These are phyloP conservation scores for Drosophila orena DNA, from an alignment of 1,140 invertebrate species.

Conservation along the genomic window DNA sequence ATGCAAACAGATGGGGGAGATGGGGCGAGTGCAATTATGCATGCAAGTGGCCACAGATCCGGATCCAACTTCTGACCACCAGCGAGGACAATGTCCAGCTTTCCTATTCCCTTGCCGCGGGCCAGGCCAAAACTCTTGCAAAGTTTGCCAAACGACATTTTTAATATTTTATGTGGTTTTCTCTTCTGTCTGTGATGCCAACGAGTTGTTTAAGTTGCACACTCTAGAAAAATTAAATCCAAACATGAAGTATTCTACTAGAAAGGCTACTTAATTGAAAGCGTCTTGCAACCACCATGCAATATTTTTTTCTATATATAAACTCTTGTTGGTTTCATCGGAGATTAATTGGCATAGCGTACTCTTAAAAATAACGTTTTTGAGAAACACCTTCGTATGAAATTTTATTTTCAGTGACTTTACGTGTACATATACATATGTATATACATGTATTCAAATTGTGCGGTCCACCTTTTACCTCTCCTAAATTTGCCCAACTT, in stretches of 20 bases:
- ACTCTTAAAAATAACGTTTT: neutral
- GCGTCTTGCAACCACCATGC: too few relatives aligned
- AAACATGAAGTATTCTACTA: neutral
- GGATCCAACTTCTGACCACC: neutral
- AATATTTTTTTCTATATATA: neutral
- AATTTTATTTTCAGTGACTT: neutral
- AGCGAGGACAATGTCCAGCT: slow-evolving; percentile 7
- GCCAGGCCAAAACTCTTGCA: slow-evolving; percentile 7
- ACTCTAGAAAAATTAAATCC: neutral
- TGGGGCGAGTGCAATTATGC: slow-evolving; percentile 15
- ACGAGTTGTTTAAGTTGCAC: neutral
- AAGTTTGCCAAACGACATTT: slow-evolving; percentile 36
- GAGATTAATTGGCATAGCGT: too few relatives aligned
- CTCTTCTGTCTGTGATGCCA: slow-evolving; percentile 1
- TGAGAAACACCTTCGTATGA: neutral
- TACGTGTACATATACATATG: too few relatives aligned
- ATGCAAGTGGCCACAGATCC: slow-evolving; percentile 14
- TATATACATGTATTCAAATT: slow-evolving; percentile 55
- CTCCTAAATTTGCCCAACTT: slow-evolving; percentile 3
- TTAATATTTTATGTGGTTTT: slow-evolving; percentile 46
- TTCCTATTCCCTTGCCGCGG: neutral
- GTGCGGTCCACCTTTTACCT: slow-evolving; percentile 5
- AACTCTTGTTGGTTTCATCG: neutral
- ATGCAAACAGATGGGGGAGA: neutral
- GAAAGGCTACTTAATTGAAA: neutral